Conservation (phyloP, 2,797 vertebrate species). For the Danio albolineatus region DNA sequence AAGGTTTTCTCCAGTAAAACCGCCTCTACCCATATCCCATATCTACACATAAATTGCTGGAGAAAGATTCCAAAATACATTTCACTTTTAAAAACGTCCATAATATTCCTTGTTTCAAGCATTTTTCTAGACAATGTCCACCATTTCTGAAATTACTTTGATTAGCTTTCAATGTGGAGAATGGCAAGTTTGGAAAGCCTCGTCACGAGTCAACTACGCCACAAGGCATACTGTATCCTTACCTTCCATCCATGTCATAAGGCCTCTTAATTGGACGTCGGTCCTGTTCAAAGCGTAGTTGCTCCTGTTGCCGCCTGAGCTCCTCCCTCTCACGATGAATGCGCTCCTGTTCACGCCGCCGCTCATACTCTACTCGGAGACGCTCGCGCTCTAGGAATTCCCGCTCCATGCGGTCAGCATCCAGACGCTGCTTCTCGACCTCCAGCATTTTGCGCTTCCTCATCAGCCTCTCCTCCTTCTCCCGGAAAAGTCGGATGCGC, state of each 20-base stretch:
- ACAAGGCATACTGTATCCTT: too few relatives aligned
- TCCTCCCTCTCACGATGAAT: slow-evolving; percentile 94
- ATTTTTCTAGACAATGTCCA: too few relatives aligned
- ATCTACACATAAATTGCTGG: too few relatives aligned
- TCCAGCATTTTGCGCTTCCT: slow-evolving; percentile 88
- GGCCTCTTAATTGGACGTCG: slow-evolving; percentile 86
- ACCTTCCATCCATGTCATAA: slow-evolving; percentile 88
- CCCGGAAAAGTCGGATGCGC: slow-evolving; percentile 87
- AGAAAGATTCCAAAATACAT: too few relatives aligned
- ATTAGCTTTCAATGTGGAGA: too few relatives aligned
- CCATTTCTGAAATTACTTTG: too few relatives aligned
- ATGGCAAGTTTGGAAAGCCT: too few relatives aligned
- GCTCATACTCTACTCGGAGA: slow-evolving; percentile 90
- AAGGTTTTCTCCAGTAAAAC: too few relatives aligned
- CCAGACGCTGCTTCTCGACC: slow-evolving; percentile 89
- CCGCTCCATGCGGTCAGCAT: slow-evolving; percentile 90
- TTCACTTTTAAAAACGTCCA: too few relatives aligned
- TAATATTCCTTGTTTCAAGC: too few relatives aligned
- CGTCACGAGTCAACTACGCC: too few relatives aligned
- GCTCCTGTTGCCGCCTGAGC: slow-evolving; percentile 91
- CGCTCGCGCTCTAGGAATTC: slow-evolving; percentile 93
- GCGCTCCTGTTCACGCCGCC: slow-evolving; percentile 91
- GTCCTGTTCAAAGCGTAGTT: slow-evolving; percentile 91
- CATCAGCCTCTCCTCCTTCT: slow-evolving; percentile 88
- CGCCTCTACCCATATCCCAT: too few relatives aligned